phyloP scores from a whole-genome alignment of 2,113 vertebrate species.

The Orientallactaga bullata region DNA sequence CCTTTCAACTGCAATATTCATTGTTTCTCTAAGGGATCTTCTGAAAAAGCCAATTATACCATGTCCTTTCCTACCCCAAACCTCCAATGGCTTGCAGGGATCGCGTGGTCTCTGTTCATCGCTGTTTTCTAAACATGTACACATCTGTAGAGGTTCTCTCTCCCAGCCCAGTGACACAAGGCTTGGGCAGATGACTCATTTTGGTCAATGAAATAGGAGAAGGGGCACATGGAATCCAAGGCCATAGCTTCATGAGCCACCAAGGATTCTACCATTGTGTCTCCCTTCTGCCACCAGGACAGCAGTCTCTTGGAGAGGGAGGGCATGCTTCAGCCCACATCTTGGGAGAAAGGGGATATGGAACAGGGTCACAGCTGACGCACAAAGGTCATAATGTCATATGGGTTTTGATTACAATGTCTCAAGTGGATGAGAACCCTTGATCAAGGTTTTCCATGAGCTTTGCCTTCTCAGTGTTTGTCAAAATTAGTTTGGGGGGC shows the following conservation, averaged over 20 bases:
- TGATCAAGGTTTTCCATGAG: not conserved
- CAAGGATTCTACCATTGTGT: not conserved
- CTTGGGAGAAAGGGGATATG: not conserved
- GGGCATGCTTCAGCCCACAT: not conserved
- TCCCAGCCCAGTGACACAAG: not conserved
- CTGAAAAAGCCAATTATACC: not conserved
- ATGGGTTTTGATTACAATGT: not conserved
- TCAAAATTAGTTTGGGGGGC: not conserved
- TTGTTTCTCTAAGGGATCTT: no score
- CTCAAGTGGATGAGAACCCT: not conserved
- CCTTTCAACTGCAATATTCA: not conserved
- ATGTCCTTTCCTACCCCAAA: not conserved
- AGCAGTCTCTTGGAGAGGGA: not conserved
- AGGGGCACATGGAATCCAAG: not conserved
- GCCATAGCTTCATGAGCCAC: not conserved
- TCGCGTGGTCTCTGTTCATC: no score
- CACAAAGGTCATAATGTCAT: not conserved
- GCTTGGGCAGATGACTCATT: not conserved
- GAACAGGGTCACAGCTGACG: not conserved
- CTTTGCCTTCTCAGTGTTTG: not conserved
- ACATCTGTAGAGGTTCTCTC: not conserved
- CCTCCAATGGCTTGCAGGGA: not conserved
- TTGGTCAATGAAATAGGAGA: slow-evolving; percentile 14
- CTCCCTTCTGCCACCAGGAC: not conserved
- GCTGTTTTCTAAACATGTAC: no score